Conservation (phyloP, 1,140 invertebrate genomes). For the Heliothis subflexa region DNA sequence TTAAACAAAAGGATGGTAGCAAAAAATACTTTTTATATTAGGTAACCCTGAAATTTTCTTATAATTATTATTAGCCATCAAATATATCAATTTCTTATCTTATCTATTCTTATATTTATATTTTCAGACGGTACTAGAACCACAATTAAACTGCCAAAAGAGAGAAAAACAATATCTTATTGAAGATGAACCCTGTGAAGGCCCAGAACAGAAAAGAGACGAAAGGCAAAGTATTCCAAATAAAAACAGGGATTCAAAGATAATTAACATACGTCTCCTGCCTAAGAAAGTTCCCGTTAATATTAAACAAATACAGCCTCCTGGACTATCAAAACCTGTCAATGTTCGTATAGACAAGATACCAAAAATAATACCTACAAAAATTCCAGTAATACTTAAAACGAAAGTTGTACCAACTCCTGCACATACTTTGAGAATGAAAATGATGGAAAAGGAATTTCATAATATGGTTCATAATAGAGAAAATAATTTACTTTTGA, state of each 20-base stretch:
- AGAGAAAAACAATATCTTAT: neutral
- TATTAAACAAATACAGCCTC: neutral
- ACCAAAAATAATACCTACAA: conserved; percentile 4
- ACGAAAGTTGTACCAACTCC: neutral
- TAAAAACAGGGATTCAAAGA: conserved; percentile 1
- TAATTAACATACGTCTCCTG: neutral
- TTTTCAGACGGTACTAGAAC: conserved; percentile 17
- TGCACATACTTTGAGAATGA: conserved; percentile 19
- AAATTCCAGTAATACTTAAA: conserved; percentile 23
- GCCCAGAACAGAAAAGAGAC: neutral
- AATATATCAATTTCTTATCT: no score
- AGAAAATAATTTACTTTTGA: neutral
- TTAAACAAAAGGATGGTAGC: no score
- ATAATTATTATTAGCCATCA: no score
- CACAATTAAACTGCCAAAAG: neutral
- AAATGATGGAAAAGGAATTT: neutral
- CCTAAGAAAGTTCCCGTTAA: neutral
- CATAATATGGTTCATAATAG: neutral
- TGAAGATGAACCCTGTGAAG: conserved; percentile 19
- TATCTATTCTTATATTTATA: neutral
- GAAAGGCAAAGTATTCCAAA: conserved; percentile 13
- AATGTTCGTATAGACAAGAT: neutral
- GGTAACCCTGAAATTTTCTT: neutral
- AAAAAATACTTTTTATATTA: no score
- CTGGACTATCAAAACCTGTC: neutral